A percentile compares a stretch with the other conserved stretches of the same genome.
These are phyloP conservation scores for Laspeyria flexula DNA, from an alignment of 2,888 invertebrate species.

Conservation along the genomic window DNA sequence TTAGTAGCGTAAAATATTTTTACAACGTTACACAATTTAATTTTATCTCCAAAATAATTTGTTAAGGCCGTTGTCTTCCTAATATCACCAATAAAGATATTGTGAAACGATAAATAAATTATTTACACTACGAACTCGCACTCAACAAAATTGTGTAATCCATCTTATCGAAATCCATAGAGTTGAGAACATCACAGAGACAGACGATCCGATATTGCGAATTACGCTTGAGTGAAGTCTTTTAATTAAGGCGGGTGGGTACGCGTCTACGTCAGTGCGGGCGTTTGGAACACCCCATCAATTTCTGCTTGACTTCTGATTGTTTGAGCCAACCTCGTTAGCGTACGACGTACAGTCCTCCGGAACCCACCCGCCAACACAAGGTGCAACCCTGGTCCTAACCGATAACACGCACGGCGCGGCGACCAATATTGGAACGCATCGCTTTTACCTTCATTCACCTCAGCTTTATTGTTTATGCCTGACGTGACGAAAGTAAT, in stretches of 20 bases:
- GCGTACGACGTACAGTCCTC: constrained; percentile 36
- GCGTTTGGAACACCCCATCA: constrained; percentile 66
- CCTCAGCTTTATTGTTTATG: constrained; percentile 36
- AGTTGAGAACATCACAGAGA: constrained; percentile 59
- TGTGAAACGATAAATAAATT: constrained; percentile 29
- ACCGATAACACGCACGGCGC: constrained; percentile 36
- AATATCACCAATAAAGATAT: constrained; percentile 19
- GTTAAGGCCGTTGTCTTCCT: not conserved
- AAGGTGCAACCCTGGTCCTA: constrained; percentile 30
- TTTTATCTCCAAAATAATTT: constrained; percentile 13
- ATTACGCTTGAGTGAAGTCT: constrained; percentile 79
- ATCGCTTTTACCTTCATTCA: constrained; percentile 20
- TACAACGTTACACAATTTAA: constrained; percentile 3
- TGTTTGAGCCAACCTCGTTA: constrained; percentile 74
- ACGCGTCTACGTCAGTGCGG: constrained; percentile 53
- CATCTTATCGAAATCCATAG: constrained; percentile 52
- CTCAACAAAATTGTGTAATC: constrained; percentile 44
- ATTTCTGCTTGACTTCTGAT: constrained; percentile 77
- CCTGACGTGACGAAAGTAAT: constrained; percentile 36
- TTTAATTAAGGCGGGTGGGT: constrained; percentile 76
- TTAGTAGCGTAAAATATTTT: not conserved
- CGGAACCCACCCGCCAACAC: constrained; percentile 20
- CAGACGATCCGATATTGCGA: constrained; percentile 75
- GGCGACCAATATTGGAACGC: constrained; percentile 27
- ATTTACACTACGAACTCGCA: constrained; percentile 29